Conservation (phyloP, 2,113 vertebrate species). For the Cochlearius cochlearius region DNA sequence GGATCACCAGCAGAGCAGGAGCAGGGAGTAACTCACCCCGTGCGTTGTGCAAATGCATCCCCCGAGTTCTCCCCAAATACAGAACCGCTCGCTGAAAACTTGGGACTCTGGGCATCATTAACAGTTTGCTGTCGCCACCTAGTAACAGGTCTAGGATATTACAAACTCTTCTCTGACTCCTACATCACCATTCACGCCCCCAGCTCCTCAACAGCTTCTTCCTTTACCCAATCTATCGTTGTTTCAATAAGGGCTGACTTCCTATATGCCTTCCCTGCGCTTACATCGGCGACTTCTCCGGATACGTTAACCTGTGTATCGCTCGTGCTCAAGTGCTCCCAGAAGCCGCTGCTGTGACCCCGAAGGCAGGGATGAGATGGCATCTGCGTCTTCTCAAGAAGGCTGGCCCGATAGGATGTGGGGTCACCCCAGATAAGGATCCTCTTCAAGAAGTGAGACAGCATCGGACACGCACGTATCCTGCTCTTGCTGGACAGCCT, state of each 20-base stretch:
- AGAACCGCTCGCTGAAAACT: neutral
- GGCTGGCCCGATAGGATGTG: rapidly evolving
- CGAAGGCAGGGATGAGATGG: neutral
- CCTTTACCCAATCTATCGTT: neutral
- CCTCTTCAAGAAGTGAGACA: neutral
- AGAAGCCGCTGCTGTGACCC: neutral
- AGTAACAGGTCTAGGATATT: neutral
- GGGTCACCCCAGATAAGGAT: neutral
- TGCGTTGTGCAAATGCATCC: neutral
- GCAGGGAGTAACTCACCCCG: neutral
- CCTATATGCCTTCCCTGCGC: neutral
- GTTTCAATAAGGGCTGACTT: neutral
- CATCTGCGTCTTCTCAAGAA: neutral
- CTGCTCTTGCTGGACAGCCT: neutral
- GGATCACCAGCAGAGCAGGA: neutral
- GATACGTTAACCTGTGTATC: neutral
- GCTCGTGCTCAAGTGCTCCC: neutral
- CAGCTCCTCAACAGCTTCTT: neutral
- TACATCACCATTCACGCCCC: rapidly evolving
- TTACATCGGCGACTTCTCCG: neutral
- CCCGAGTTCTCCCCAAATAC: neutral
- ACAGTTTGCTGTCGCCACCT: slow-evolving; percentile 35
- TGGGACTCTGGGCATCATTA: neutral
- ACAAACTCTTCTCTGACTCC: neutral
- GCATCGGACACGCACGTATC: rapidly evolving